phyloP scores from a whole-genome alignment of 2,797 vertebrate genomes.

The Podargus strigoides region DNA sequence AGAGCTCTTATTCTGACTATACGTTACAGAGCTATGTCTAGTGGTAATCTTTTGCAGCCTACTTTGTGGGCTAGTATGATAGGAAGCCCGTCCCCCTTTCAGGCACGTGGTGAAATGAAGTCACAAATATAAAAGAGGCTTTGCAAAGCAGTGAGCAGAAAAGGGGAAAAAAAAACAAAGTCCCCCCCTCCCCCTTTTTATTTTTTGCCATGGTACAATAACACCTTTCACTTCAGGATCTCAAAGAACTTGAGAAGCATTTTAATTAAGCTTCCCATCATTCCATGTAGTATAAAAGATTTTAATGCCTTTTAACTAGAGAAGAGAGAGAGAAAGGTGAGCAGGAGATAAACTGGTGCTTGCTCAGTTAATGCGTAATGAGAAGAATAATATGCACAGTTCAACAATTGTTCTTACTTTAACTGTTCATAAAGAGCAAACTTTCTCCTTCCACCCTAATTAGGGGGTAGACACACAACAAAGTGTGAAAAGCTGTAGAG shows the following conservation, averaged over 20 bases:
- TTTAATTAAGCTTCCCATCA: slow-evolving; percentile 19
- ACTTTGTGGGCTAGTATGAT: background rate
- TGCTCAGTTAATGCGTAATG: background rate
- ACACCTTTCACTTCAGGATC: background rate
- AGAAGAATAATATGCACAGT: background rate
- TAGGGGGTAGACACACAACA: background rate
- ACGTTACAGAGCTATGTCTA: background rate
- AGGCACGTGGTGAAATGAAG: background rate
- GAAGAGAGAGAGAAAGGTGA: background rate
- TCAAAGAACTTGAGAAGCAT: background rate
- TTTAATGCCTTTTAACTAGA: background rate
- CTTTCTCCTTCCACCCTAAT: background rate
- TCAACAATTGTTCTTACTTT: slow-evolving; percentile 26
- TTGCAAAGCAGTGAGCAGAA: background rate
- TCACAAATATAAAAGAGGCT: background rate
- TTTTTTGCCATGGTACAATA: background rate
- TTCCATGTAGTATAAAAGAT: background rate
- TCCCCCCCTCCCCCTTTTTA: background rate
- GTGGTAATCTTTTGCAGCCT: background rate
- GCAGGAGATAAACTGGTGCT: background rate
- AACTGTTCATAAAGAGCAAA: background rate
- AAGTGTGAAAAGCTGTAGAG: background rate
- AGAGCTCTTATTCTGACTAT: background rate
- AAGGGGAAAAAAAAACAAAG: background rate
- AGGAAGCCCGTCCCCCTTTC: background rate